Conservation (phyloP, 2,113 vertebrate species). For the Pterocles burchelli region DNA sequence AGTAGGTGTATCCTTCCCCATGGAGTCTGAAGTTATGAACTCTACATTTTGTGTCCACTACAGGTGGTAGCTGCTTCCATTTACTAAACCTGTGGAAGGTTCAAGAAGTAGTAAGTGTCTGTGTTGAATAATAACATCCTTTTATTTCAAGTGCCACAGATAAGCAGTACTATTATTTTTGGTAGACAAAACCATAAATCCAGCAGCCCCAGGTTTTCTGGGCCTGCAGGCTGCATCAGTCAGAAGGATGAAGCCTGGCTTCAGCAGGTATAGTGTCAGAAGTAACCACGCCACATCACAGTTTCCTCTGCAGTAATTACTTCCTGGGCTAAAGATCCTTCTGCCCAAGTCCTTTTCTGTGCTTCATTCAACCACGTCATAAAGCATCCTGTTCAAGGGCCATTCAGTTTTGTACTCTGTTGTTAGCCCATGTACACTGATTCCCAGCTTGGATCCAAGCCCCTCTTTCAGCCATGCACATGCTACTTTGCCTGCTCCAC, state of each 20-base stretch:
- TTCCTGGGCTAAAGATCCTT: background rate
- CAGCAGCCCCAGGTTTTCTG: background rate
- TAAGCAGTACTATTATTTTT: background rate
- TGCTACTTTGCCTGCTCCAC: background rate
- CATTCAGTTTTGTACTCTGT: background rate
- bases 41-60: background rate
- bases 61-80: background rate
- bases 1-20: background rate
- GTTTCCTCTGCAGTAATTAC: background rate
- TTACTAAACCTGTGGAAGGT: background rate
- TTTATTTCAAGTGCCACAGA: background rate
- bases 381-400: background rate
- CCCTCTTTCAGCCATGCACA: background rate
- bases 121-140: background rate
- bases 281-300: background rate
- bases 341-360: background rate
- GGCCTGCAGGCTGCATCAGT: background rate
- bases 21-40: background rate
- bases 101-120: background rate
- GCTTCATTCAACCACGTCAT: background rate
- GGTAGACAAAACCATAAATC: background rate
- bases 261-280: background rate
- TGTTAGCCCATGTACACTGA: background rate
- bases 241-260: accelerated
- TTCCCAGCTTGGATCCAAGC: background rate